phyloP scores from a whole-genome alignment of 2,113 vertebrate species.

The Calonectris borealis region DNA sequence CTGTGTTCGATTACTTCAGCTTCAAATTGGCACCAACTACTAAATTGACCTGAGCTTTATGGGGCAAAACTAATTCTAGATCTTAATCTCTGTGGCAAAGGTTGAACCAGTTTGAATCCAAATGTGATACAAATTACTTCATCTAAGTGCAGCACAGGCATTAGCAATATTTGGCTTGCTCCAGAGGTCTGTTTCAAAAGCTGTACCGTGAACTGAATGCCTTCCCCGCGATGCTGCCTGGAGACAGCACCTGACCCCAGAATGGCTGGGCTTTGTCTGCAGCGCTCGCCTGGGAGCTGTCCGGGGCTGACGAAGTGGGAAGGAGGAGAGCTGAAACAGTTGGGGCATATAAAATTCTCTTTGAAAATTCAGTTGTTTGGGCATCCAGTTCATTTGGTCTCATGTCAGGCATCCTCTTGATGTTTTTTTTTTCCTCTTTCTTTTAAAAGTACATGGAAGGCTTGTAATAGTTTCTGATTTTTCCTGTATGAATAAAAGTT shows the following conservation, averaged over 20 bases:
- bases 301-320: background rate
- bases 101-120: background rate
- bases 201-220: background rate
- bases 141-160: background rate
- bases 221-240: background rate
- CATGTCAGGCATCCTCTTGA: background rate
- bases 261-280: background rate
- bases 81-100: background rate
- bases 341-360: background rate
- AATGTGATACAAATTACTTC: background rate
- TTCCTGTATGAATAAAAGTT: background rate
- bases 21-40: background rate
- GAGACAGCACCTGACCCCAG: background rate
- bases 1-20: background rate
- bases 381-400: background rate
- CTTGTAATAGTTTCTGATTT: background rate
- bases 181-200: background rate
- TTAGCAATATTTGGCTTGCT: background rate
- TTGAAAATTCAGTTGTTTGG: background rate
- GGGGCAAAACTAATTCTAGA: background rate
- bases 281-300: fast-evolving
- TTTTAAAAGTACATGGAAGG: background rate
- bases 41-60: background rate
- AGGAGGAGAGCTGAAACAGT: background rate
- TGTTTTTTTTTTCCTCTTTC: background rate